Base-by-base conservation (phyloP, 2,888 invertebrate genomes). In the Sarcophaga carnaria region DNA sequence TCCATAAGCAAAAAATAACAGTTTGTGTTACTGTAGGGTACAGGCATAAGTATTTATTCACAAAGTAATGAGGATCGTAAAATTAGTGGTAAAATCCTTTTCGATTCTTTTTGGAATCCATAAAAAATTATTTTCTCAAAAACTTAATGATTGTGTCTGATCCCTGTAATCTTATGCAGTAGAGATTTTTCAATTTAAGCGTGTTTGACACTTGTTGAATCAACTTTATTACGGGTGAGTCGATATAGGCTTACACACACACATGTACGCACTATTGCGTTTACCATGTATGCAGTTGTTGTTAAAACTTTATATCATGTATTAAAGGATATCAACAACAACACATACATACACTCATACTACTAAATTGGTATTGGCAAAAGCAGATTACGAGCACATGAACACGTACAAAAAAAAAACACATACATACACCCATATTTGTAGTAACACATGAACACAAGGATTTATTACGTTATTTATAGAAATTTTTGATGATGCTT, bases 381-480 rank as follows among this genome's bases (percentile, higher is more conserved):
- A 70, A 54, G 27, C 4, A 70, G 54, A 54, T 70, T 70, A 59
- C 27, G 25, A 11, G 27, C 25, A 54, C 25, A 45, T 27, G 70
- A 70, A 37, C 37, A 37, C 37, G 37, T 37, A 37, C 37, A 37
- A 8, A 6, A 37, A 8, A 6, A 0, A 37, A 6, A 37, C 6
- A 37, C 6, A 37, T 2, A 37, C 37, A 37, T 8, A 8, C 37
- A 37, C 37, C 1, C 37, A 8, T 8, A 0, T 27, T 37, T 37
- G 37, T 37, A 37, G 37, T 37, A 37, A 37, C 37, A 37, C 37
- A 37, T 37, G 37, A 37, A 37, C 2, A 37, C 37, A 37, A 37
- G 22, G 70, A 70, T 54, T 70, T 70, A 70, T 70, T 59, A 54
- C 54, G 22, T 70, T 71, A 71, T 71, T 59, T 59, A 71, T 27